Conservation (phyloP, 2,113 vertebrate species). For the Macrotis lagotis region DNA sequence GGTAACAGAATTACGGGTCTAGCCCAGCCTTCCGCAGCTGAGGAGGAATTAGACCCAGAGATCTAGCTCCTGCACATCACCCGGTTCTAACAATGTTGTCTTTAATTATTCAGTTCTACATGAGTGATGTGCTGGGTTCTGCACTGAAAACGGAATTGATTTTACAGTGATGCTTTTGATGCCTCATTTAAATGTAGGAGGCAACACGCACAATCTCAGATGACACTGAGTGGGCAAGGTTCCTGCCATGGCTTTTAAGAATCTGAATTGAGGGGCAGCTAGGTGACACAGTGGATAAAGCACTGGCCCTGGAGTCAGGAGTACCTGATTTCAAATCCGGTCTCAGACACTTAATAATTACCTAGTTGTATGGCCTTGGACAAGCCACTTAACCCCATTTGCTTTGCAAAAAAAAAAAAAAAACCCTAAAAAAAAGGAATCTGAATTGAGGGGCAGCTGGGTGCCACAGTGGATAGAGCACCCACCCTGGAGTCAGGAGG, state of each 20-base stretch:
- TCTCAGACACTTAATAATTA: no score
- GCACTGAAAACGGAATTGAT: background rate
- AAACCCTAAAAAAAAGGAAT: no score
- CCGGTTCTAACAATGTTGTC: background rate
- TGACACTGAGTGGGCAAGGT: background rate
- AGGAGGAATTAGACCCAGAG: background rate
- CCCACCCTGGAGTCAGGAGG: no score
- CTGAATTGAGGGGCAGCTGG: no score
- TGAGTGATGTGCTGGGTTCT: background rate
- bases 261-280: no score
- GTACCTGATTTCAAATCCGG: no score
- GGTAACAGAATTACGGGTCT: background rate
- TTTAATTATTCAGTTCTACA: background rate
- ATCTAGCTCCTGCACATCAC: background rate
- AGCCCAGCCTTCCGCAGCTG: background rate
- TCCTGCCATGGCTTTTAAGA: background rate
- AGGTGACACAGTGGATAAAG: no score
- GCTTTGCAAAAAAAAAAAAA: no score
- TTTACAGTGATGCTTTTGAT: background rate
- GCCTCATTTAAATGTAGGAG: background rate
- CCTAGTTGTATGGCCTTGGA: no score
- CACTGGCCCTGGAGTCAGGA: no score
- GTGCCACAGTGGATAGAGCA: no score
- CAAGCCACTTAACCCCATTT: no score
- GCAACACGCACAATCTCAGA: background rate